Base-by-base conservation (phyloP, 2,797 vertebrate species). In the Zenarchopterus dispar region DNA sequence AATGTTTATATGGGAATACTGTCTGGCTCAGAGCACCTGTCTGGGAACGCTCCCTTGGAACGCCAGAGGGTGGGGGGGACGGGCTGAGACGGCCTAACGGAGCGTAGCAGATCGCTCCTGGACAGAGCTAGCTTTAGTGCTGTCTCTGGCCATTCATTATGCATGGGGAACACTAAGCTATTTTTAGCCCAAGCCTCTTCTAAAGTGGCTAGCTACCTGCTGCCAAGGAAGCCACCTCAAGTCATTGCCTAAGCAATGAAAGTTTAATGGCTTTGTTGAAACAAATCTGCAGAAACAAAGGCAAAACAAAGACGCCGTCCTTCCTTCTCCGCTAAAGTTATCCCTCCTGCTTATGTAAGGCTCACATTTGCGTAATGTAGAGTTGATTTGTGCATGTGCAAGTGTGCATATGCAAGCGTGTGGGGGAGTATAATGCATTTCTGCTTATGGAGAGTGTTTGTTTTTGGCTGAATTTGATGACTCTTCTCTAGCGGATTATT, bases 131-230 rank as follows among this genome's bases (percentile, higher is more conserved):
- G 80, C 86, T 75, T 81, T 88, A 88, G 87, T 75, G 60, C 84
- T 68, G 82, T 89, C 81, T 80, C 86, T 85, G 80, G 75, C 84
- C 85, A 93, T 93, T 93, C 87, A 90, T 94, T 93, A 93, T 93
- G 90, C 90, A 93, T 92, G 88, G 84, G 80, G 71, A 84, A 86
- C 69, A 80, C 84, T 64, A 45, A 17, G 75, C 82, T 92, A 91
- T 93, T 93, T 93, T 82, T 92, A 92, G 86, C 70, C 23, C 39
- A 0, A 46, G 68, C 67, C 67, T 80, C 66, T 33, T 75, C 62
- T 84, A 64, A 90, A 89, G 88, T 80, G 81, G 87, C 78, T 73
- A 57, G 78, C 84, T 85, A 80, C 83, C 73, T 66, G 73, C 85
- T 90, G 85, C 86, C 78, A 84, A 79, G 76, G 84, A 88, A 90